These are phyloP conservation scores for Chrysopa pallens DNA, from an alignment of 1,140 invertebrate species.

Conservation along the genomic window DNA sequence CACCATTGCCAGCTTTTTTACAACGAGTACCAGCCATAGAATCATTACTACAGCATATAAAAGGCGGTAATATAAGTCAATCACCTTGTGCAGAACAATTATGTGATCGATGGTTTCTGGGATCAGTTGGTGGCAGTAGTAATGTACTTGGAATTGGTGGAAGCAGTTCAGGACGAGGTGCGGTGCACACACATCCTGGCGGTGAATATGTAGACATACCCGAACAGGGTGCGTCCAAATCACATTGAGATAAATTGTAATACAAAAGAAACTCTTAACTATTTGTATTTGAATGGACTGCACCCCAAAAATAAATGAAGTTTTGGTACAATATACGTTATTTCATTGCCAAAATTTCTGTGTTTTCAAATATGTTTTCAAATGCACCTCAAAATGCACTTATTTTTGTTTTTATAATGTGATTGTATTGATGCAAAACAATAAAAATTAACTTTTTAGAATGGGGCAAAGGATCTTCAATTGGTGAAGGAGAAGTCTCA, in stretches of 20 bases:
- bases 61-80: constrained; percentile 28
- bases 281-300: too few species aligned
- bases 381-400: too few species aligned
- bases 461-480: too few species aligned
- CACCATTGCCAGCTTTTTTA: constrained; percentile 54
- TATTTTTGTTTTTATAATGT: too few species aligned
- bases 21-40: constrained; percentile 27
- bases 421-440: too few species aligned
- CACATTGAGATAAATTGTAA: too few species aligned
- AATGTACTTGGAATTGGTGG: constrained; percentile 5
- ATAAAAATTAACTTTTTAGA: too few species aligned
- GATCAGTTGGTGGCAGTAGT: constrained; percentile 17
- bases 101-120: constrained; percentile 26
- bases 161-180: constrained; percentile 8
- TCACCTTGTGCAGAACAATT: constrained; percentile 22
- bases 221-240: constrained; percentile 34
- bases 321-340: too few species aligned
- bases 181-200: constrained; percentile 23
- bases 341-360: too few species aligned
- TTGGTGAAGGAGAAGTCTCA: constrained; percentile 30
- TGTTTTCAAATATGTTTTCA: too few species aligned
- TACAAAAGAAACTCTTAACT: too few species aligned
- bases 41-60: constrained; percentile 32
- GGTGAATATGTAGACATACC: constrained; percentile 58
- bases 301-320: too few species aligned